Conservation (phyloP, 2,113 vertebrate genomes). For the Murina feae region DNA sequence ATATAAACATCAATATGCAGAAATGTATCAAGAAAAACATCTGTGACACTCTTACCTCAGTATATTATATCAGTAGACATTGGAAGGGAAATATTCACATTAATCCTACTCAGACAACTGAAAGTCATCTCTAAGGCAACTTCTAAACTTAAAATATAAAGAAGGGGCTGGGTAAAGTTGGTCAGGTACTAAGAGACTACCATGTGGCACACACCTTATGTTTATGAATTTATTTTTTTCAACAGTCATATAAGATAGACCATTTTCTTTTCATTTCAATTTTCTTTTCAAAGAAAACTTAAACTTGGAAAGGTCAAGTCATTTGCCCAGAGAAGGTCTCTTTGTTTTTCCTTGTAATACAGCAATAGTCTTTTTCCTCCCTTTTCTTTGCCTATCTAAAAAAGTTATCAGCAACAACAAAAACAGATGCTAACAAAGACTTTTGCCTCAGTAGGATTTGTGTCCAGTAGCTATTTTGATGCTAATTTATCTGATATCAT, state of each 20-base stretch:
- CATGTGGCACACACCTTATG: not conserved
- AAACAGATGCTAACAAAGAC: not conserved
- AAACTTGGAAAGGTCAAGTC: not conserved
- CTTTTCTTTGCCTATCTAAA: not conserved
- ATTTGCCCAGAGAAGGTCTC: not conserved
- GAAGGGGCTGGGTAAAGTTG: not conserved
- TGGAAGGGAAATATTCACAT: not conserved
- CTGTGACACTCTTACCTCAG: not conserved
- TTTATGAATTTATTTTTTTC: not conserved
- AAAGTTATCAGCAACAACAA: not conserved
- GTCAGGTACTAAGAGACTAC: not conserved
- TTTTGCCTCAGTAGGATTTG: not conserved
- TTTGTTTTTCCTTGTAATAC: not conserved
- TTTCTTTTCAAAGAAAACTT: not conserved
- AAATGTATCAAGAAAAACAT: not conserved
- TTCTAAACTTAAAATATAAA: not conserved
- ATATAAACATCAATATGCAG: not conserved
- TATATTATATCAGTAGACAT: not conserved
- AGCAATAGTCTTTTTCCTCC: not conserved
- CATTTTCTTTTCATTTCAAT: not conserved
- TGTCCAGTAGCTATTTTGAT: not conserved
- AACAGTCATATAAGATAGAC: not conserved
- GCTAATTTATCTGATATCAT: not conserved
- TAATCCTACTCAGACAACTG: not conserved
- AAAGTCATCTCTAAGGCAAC: not conserved